These are phyloP conservation scores for Orthosia incerta DNA, from an alignment of 2,888 invertebrate genomes.

Conservation along the genomic window DNA sequence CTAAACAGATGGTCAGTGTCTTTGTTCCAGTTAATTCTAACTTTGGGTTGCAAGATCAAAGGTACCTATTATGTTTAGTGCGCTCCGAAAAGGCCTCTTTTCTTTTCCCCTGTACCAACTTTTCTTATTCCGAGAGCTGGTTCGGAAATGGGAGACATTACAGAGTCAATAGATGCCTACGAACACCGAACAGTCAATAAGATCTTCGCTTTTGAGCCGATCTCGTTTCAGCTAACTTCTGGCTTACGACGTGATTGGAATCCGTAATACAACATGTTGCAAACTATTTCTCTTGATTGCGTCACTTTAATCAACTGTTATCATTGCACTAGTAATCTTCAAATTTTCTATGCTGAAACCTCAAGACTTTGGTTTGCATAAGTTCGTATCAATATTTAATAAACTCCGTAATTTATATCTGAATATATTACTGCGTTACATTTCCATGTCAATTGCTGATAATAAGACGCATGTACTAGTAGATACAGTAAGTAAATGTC, in stretches of 20 bases:
- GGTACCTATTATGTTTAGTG: constrained; percentile 85
- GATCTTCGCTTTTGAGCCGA: constrained; percentile 82
- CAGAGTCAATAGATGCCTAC: constrained; percentile 87
- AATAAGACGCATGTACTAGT: constrained; percentile 50
- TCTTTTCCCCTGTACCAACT: constrained; percentile 85
- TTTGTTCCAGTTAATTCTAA: constrained; percentile 86
- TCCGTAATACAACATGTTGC: constrained; percentile 73
- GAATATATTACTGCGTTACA: constrained; percentile 37
- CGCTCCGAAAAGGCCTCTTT: constrained; percentile 83
- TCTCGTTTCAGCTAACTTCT: constrained; percentile 83
- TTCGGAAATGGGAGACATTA: constrained; percentile 90
- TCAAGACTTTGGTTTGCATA: constrained; percentile 20
- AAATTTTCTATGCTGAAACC: constrained; percentile 39
- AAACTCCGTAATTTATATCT: constrained; percentile 45
- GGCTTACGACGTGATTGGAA: constrained; percentile 78
- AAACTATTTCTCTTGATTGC: constrained; percentile 71
- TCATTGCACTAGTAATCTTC: constrained; percentile 66
- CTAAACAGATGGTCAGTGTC: constrained; percentile 84
- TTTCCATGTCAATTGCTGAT: constrained; percentile 61
- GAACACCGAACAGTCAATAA: constrained; percentile 86
- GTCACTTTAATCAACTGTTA: constrained; percentile 77
- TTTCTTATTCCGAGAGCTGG: constrained; percentile 88
- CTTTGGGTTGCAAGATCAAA: constrained; percentile 87
- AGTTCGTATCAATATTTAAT: constrained; percentile 36
- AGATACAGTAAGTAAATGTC: constrained; percentile 58